Percentiles rank a stretch among this genome's conserved stretches.
phyloP scores from a whole-genome alignment of 2,113 vertebrate genomes.

The Colaptes auratus region DNA sequence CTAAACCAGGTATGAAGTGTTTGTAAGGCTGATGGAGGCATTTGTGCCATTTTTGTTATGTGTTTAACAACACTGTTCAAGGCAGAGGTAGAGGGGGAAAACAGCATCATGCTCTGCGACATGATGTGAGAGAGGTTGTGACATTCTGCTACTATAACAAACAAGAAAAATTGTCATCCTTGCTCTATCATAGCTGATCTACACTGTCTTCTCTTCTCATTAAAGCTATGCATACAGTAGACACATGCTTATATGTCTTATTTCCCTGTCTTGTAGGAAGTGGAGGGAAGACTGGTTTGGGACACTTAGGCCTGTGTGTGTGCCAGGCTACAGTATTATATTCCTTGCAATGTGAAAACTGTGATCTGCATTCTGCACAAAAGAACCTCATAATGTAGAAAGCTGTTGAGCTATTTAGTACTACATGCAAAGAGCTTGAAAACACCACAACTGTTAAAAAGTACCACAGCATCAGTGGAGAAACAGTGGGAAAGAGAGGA shows the following conservation, averaged over 20 bases:
- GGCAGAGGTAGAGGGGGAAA: neutral
- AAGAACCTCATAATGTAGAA: neutral
- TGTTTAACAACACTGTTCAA: neutral
- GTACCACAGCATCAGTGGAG: neutral
- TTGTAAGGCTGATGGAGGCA: neutral
- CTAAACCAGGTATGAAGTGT: neutral
- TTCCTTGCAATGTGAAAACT: neutral
- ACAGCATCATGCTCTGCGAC: rapidly evolving
- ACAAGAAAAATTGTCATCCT: neutral
- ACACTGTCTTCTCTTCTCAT: neutral
- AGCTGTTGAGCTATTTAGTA: rapidly evolving
- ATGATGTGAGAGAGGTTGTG: neutral
- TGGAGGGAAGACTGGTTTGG: neutral
- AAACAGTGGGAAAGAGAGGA: neutral
- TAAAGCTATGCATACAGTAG: neutral
- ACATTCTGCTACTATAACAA: neutral
- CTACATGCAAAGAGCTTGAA: neutral
- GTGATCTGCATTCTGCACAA: neutral
- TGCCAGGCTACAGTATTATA: neutral
- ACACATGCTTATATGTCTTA: neutral
- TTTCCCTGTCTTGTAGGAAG: neutral
- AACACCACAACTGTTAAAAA: neutral
- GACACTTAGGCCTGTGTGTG: neutral
- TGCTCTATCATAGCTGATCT: neutral
- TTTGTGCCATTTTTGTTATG: neutral